These are phyloP conservation scores for Glyptemys insculpta DNA, from an alignment of 2,797 vertebrate species.

Conservation along the genomic window DNA sequence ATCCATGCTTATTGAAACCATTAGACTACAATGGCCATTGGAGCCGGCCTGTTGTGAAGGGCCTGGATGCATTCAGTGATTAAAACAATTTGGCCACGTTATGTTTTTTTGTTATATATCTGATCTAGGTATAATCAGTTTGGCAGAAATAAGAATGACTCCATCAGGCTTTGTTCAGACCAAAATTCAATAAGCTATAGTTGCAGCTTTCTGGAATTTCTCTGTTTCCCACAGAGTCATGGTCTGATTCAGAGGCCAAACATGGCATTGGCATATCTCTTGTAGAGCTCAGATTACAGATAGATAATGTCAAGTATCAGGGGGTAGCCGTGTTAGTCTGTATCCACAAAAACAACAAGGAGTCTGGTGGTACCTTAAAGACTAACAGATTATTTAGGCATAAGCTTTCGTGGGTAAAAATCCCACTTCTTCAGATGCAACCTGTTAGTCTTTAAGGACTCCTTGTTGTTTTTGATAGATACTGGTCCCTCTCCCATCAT, in stretches of 20 bases:
- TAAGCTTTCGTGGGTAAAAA: no score
- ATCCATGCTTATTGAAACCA: background rate
- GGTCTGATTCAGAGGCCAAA: background rate
- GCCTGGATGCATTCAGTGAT: background rate
- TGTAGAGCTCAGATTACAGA: accelerated
- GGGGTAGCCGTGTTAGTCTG: no score
- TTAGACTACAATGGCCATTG: background rate
- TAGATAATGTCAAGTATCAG: background rate
- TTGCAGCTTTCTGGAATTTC: background rate
- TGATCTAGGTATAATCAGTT: background rate
- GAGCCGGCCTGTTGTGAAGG: accelerated
- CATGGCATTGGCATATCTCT: accelerated
- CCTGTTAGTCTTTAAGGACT: no score
- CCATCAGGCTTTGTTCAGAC: background rate
- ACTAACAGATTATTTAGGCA: no score
- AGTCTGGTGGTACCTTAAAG: no score
- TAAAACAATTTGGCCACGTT: background rate
- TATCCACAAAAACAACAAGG: no score
- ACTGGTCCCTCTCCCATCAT: accelerated
- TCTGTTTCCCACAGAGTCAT: accelerated
- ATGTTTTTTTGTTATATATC: accelerated
- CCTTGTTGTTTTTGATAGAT: background rate
- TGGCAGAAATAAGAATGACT: background rate
- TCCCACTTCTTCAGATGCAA: no score
- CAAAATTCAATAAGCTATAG: accelerated